Base-by-base conservation (phyloP, 2,888 invertebrate genomes). In the Euproctis similis region DNA sequence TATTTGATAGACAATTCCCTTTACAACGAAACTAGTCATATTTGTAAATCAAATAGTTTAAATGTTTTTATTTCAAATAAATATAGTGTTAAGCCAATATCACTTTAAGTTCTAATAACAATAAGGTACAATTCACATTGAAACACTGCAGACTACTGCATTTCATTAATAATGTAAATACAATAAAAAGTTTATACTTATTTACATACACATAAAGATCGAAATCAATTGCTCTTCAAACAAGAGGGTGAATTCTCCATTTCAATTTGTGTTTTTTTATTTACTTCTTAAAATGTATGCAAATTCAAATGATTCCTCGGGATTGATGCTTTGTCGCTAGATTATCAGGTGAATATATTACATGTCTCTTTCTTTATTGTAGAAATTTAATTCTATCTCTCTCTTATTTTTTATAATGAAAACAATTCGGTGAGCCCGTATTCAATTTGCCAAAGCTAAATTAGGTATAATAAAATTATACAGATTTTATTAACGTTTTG, bases 381-480 rank as follows among this genome's bases (percentile, higher is more conserved):
- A 3, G 5, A 6, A n/a, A 8, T n/a, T 1, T 2, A 17, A 24
- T 28, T 26, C 5, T 46, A 36, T 36, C 24, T 24, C 2, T 23
- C 3, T 59, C 53, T 50, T 25, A 56, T 18, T 36, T 13, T 25
- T 27, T 31, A 48, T 50, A 50, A 52, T 50, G 46, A 38, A 50
- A 59, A 65, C 62, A 69, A 72, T 74, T 74, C 66, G 39, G 26
- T 26, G 46, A 34, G 27, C 31, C 40, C 35, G 40, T 39, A 48
- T 73, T 75, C 69, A 69, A 75, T 74, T 72, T 68, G 56, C 47
- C 32, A 49, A 55, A 59, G 50, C 42, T 36, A 41, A 50, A 52
- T 52, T 43, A 55, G 50, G 69, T 66, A 66, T 64, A 73, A 78
- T 77, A 77, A 81, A 82, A 81, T 82, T 82, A 82, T 81, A 78